Base-by-base conservation (phyloP, 2,113 vertebrate species). In the Nyctereutes procyonoides region DNA sequence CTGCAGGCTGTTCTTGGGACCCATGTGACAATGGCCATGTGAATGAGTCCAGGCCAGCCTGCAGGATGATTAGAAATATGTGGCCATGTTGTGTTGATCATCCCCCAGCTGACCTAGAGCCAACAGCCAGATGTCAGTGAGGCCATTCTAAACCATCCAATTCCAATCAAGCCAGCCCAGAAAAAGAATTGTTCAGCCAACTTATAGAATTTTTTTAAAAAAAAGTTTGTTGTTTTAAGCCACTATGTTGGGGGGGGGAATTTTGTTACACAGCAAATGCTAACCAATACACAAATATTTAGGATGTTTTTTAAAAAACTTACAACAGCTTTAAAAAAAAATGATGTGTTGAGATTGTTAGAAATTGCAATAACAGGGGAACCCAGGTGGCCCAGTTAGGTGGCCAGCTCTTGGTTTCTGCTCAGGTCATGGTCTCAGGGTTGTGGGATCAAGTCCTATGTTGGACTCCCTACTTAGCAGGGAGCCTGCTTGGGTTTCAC, bases 241-340 rank as follows among this genome's bases (percentile, higher is more conserved):
- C 38, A 43, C 86, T 43, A 13, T 15, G 2, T 67, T 60, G 69
- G 19, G 3, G 5, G 63, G 58, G 43, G 28, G 24, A 35, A 30
- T 19, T 60, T 88, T 95, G 74, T 94, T 83, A 94, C 53, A 93
- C 58, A 88, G 92, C 24, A 32, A 71, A 84, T 65, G 63, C 35
- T 74, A 65, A 67, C 58, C 11, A 26, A 73, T 84, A 73, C 48
- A 88, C 48, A 92, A 88, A 88, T 56, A 73, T 48, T 88, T 84
- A 65, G 35, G 62, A 92, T 76, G 30, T 79, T 97, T 48, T 96
- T 88, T 51, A 73, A 83, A 91, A 77, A 9, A 32, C 58, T 35
- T 87, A 35, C 28, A 9, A 38, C 32, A 51, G 74, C 43, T 62
- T 62, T 32, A 1, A 73, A 73, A 89, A 89, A 74, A 69, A 80